These are phyloP conservation scores for Corvus hawaiiensis DNA, from an alignment of 2,113 vertebrate genomes.

Conservation along the genomic window DNA sequence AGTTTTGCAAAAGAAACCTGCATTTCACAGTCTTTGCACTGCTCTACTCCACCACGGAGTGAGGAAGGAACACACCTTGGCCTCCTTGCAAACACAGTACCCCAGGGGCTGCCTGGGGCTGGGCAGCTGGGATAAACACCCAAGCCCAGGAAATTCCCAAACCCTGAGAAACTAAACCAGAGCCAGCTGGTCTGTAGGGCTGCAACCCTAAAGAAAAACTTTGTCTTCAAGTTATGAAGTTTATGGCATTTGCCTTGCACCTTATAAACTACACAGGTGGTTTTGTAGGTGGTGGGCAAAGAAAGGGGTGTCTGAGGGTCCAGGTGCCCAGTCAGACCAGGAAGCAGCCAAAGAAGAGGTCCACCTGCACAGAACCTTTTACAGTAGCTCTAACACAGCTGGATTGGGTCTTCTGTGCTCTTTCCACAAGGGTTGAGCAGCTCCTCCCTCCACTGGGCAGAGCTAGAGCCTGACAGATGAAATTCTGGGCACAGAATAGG, in stretches of 20 bases:
- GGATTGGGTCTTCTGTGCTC: too few relatives aligned
- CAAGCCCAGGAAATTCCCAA: not conserved
- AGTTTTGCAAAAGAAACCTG: not conserved
- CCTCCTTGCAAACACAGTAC: fast-evolving
- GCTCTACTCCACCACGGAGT: fast-evolving
- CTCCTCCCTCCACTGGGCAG: not conserved
- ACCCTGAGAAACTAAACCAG: not conserved
- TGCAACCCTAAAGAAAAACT: not conserved
- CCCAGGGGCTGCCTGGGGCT: not conserved
- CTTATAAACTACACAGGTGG: fast-evolving
- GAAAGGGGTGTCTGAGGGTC: not conserved
- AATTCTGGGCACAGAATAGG: not conserved
- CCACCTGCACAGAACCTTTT: not conserved
- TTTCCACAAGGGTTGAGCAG: not conserved
- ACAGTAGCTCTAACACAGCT: not conserved
- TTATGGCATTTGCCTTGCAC: fast-evolving
- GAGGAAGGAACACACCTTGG: not conserved
- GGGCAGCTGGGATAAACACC: not conserved
- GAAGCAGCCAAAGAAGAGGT: not conserved
- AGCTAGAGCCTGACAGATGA: not conserved
- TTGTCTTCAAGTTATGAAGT: not conserved
- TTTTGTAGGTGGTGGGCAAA: not conserved
- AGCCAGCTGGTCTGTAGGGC: not conserved
- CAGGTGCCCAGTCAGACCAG: fast-evolving
- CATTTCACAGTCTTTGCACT: not conserved